Conservation (phyloP, 2,113 vertebrate species). For the Ciconia boyciana region DNA sequence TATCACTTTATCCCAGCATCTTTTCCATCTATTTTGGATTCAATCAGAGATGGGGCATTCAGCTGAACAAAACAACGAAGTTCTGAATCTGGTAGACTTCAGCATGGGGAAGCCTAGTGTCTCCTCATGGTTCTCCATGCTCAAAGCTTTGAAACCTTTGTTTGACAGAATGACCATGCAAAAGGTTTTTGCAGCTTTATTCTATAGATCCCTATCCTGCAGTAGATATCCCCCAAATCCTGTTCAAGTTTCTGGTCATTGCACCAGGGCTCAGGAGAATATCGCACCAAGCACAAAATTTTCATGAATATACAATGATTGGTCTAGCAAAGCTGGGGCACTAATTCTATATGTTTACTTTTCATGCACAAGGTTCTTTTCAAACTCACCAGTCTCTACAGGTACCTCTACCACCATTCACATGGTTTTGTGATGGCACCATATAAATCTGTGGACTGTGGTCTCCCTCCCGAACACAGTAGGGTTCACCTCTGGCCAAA, state of each 20-base stretch:
- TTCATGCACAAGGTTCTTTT: not conserved
- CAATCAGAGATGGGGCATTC: not conserved
- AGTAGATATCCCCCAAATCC: not conserved
- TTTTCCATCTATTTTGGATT: not conserved
- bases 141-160: not conserved
- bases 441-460: not conserved
- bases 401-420: not conserved
- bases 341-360: not conserved
- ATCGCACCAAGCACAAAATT: not conserved
- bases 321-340: not conserved
- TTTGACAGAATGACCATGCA: not conserved
- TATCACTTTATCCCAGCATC: not conserved
- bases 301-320: not conserved
- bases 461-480: not conserved
- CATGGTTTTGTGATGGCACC: not conserved
- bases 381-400: not conserved
- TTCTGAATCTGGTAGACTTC: not conserved
- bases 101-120: rapidly evolving
- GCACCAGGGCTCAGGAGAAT: not conserved
- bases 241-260: not conserved
- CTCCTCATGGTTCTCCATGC: not conserved
- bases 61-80: not conserved
- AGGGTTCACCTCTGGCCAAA: not conserved
- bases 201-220: not conserved
- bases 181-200: not conserved